These are phyloP conservation scores for Azorinus chamasolen DNA, from an alignment of 2,888 invertebrate species.

Conservation along the genomic window DNA sequence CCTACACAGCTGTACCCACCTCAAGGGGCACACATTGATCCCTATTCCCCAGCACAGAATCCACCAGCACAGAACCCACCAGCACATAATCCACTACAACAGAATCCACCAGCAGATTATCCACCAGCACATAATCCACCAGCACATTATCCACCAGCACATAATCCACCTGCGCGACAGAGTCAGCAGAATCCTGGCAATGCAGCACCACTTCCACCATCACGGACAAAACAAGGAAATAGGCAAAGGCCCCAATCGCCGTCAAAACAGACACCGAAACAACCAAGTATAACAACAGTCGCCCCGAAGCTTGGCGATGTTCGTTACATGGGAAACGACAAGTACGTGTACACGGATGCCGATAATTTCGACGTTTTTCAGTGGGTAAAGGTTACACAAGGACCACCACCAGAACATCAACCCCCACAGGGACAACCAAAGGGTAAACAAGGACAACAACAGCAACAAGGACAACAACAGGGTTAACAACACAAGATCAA, in stretches of 20 bases:
- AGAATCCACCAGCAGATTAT: background rate
- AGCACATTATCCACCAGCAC: background rate
- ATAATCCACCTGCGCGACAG: background rate
- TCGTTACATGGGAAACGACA: conserved; percentile 7
- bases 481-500: too few relatives aligned
- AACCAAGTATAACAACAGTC: conserved; percentile 6
- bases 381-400: conserved; percentile 38
- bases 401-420: background rate
- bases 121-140: background rate
- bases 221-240: conserved; percentile 1
- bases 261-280: background rate
- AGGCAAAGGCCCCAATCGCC: background rate
- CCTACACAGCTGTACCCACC: background rate
- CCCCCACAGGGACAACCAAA: conserved; percentile 3
- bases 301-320: conserved; percentile 38
- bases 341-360: conserved; percentile 38
- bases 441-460: conserved; percentile 9
- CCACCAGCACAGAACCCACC: background rate
- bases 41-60: background rate
- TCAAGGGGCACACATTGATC: too few relatives aligned
- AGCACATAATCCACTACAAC: background rate
- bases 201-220: conserved; percentile 2
- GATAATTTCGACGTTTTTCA: conserved; percentile 46
- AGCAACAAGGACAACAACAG: background rate
- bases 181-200: background rate